Conservation (phyloP, 1,140 invertebrate species). For the Notospermus geniculatus region DNA sequence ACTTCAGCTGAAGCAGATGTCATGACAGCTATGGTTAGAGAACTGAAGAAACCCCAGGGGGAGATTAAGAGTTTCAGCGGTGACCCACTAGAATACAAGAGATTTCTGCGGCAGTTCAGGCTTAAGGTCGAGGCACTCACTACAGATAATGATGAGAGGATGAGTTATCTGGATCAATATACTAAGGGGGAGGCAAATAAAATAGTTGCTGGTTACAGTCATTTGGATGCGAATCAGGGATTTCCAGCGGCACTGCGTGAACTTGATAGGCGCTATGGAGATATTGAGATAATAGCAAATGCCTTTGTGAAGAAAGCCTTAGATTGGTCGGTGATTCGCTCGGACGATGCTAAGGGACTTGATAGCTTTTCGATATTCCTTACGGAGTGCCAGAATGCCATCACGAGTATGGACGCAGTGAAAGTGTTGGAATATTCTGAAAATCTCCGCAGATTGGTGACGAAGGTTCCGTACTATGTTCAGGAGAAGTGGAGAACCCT, state of each 20-base stretch:
- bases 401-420: not conserved
- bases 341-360: not conserved
- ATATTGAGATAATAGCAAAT: not conserved
- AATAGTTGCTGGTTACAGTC: not conserved
- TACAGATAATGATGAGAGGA: not conserved
- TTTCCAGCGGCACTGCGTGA: not conserved
- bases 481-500: not conserved
- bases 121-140: not conserved
- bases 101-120: not conserved
- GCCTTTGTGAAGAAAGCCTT: not conserved
- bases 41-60: too few relatives aligned
- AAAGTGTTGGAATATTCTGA: not conserved
- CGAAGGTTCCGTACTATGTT: not conserved
- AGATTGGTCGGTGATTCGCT: not conserved
- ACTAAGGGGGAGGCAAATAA: not conserved
- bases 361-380: not conserved
- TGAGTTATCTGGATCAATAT: not conserved
- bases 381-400: not conserved
- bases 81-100: constrained; percentile 2
- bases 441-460: not conserved
- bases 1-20: too few relatives aligned
- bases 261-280: not conserved
- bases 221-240: not conserved
- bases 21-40: too few relatives aligned
- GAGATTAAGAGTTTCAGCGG: too few relatives aligned